Evolutionary conservation across 1,140 invertebrate species (phyloP), one percentile per base, ranked within the genome.

Genomic region (Eueides isabella): DNA sequence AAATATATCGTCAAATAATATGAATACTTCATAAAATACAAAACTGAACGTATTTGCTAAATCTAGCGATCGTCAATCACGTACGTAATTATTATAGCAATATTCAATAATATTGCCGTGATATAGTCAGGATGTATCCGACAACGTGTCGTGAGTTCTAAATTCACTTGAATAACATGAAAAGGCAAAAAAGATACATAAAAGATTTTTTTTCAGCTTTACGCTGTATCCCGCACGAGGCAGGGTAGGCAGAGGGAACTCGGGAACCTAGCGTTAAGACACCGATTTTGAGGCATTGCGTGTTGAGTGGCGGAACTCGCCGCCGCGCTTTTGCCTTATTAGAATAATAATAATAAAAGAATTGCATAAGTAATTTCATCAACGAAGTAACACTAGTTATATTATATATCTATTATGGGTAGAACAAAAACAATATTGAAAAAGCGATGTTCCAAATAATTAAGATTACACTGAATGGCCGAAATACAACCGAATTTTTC

Each of bases 381-480:
- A 23, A 55, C 48, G 11, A 55, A 26, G 48, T 55, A 55, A 55
- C 48, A 55, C 28, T 31, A 63, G 28, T n/a, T 63, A 63, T 63
- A 31, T 30, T 63, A 28, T 63, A 63, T 31, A 63, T 63, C 61
- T n/a, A 63, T 63, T 63, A 63, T 30, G 12, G 7, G 12, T 29
- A 63, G 14, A 28, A 61, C 30, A 68, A 35, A 69, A 23, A 35
- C 26, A 61, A 41, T 61, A 67, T 61, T 33, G 31, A 72, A 48
- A 44, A 72, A 65, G 41, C 33, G 28, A 26, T 65, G 29, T 44
- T 35, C 31, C 38, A 31, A 66, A 67, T 72, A 72, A 66, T 72
- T 55, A 72, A 26, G 19, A 19, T 9, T 33, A 28, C 29, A 35
- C 29, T 48, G 48, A 63, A 68, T 29, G 28, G 2, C 26, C 33